phyloP scores from a whole-genome alignment of 2,113 vertebrate species.

The Microcebus jonahi region DNA sequence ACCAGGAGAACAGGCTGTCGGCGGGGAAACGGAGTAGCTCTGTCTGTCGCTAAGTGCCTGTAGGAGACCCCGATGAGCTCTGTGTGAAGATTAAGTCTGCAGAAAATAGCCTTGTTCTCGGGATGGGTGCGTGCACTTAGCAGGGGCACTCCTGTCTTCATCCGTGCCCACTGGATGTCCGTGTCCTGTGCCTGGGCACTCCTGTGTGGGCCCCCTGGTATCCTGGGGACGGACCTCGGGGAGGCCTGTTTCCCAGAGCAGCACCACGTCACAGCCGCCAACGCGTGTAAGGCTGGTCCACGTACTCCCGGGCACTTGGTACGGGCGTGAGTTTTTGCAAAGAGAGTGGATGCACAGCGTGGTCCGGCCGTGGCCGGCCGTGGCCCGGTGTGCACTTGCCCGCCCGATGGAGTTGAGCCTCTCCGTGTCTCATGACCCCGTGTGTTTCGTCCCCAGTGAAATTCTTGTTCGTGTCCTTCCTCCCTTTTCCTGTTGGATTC shows the following conservation, averaged over 20 bases:
- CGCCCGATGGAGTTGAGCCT: accelerated
- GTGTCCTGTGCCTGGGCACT: background rate
- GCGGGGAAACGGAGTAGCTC: accelerated
- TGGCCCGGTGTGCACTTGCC: accelerated
- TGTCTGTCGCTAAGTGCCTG: accelerated
- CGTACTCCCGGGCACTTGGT: background rate
- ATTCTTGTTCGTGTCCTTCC: background rate
- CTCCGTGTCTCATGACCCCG: accelerated
- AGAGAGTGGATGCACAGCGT: accelerated
- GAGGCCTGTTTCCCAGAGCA: background rate
- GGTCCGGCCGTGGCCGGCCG: accelerated
- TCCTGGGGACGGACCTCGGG: background rate
- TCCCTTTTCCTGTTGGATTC: no score
- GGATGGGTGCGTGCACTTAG: accelerated
- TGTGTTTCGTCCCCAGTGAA: background rate
- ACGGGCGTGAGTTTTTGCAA: background rate
- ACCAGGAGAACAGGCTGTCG: accelerated
- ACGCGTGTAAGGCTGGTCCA: background rate
- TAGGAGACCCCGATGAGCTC: background rate
- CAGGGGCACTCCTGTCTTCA: no score
- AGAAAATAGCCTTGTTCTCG: background rate
- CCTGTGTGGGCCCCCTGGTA: accelerated
- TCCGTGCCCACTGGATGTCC: background rate
- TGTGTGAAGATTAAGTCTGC: background rate
- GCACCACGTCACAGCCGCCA: accelerated